Percentiles rank a stretch among this genome's conserved stretches.
These are phyloP conservation scores for sheep (Ovis aries) DNA, from an alignment of 2,113 vertebrate genomes.

Conservation along the genomic window ARS-UI_Ramb_v3.0 NC_056059.1:23551501-23552000, in stretches of 20 bases:
- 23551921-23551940: not conserved
- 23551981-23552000: not conserved
- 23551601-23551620: not conserved
- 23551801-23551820: too few species aligned
- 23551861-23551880: not conserved
- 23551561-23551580: not conserved
- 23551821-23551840: not conserved
- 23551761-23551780: not conserved
- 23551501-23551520: not conserved
- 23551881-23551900: not conserved
- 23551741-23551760: not conserved
- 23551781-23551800: not conserved
- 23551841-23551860: not conserved
- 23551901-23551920: not conserved
- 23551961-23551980: not conserved
- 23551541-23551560: not conserved
- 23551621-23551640: not conserved
- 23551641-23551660: not conserved
- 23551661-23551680: not conserved
- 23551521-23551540: not conserved
- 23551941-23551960: not conserved
- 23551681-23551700: not conserved
- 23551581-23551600: not conserved
- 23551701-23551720: not conserved
- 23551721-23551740: not conserved